Evolutionary conservation across 2,797 vertebrate genomes (phyloP), one percentile per base, ranked within the genome.

Genomic region (Thalassophryne amazonica): DNA sequence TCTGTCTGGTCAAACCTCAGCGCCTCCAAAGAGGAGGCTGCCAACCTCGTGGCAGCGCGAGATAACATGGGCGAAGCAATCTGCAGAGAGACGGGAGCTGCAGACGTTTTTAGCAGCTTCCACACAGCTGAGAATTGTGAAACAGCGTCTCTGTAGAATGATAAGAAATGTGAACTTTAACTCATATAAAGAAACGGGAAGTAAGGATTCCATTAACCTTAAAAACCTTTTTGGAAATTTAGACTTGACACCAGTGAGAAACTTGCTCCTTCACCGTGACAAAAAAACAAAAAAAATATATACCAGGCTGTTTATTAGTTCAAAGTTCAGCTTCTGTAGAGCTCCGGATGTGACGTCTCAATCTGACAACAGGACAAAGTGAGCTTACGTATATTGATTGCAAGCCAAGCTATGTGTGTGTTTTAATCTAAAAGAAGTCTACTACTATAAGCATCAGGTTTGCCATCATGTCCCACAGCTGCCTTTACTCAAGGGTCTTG

Each of bases 11-110:
- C 54, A 48, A 56, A 69, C 57, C 14, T 54, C 51, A 14, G 47
- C 19, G 20, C 43, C 50, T 63, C 33, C 0, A 23, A 60, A 60
- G 36, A 31, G 31, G 24, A 0, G 8, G 27, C 56, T 31, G 67
- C 52, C 55, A 42, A 30, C 36, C 59, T 37, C 32, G 57, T 16
- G 6, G 39, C 37, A 34, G 33, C 11, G 40, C 24, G 28, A 53
- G 75, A 83, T 79, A 78, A 75, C 29, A 4, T 38, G 51, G 48
- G 33, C 35, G 25, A 56, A 30, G 43, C 57, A 59, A 70, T 77
- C 56, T 69, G 41, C 27, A 49, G 27, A 57, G 48, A 48, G 45
- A 32, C 1, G 12, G 22, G 14, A 29, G 35, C 34, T 25, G 50
- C 31, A 22, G 46, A 40, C 41, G 38, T 40, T 56, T n/a, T 54